These are phyloP conservation scores for Sanderia malayensis DNA, from an alignment of 30 jellyfish, hydroid and myxozoan genomes.

Conservation along the genomic window DNA sequence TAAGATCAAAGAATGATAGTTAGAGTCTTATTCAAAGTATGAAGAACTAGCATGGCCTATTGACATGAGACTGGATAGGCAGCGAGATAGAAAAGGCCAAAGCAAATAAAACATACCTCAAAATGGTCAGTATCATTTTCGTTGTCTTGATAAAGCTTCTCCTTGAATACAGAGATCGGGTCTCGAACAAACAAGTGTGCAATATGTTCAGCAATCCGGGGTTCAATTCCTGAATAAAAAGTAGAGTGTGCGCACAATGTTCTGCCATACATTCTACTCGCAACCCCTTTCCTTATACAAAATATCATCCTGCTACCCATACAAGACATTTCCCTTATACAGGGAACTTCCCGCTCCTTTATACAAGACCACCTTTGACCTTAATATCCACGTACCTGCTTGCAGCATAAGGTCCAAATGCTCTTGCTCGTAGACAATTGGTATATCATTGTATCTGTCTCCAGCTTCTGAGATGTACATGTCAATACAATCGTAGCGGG, in stretches of 20 bases:
- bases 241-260: no score
- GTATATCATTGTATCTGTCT: slow-evolving; percentile 67
- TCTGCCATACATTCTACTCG: no score
- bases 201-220: slow-evolving; percentile 82
- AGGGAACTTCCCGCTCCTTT: no score
- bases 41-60: background rate
- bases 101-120: slow-evolving; percentile 60
- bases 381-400: slow-evolving; percentile 59
- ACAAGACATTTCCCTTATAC: no score
- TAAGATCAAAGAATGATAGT: no score
- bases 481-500: slow-evolving; percentile 96
- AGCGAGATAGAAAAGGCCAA: no score
- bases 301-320: no score
- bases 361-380: no score
- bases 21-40: background rate
- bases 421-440: slow-evolving; percentile 70
- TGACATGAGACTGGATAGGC: no score
- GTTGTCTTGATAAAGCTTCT: slow-evolving; percentile 79
- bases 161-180: slow-evolving; percentile 93
- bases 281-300: no score
- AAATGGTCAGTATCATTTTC: slow-evolving; percentile 95
- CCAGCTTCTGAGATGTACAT: slow-evolving; percentile 87
- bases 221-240: slow-evolving; percentile 97
- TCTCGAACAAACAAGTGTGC: slow-evolving; percentile 96
- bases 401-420: slow-evolving; percentile 78